Base-by-base conservation (phyloP, 2,888 invertebrate genomes). In the Drepanosiphum platanoidis region DNA sequence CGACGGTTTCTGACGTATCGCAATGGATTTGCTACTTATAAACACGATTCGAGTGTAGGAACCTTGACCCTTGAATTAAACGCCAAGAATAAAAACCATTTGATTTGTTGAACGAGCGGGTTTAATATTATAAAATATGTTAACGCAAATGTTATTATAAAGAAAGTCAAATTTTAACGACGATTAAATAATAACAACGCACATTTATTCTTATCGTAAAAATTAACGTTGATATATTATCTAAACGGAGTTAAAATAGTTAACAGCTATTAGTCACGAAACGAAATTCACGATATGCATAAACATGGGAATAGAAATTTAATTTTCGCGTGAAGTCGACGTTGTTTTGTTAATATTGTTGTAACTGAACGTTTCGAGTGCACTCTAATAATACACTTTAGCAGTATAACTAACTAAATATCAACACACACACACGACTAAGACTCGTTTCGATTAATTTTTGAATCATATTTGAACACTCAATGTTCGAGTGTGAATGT, bases 61-160 rank as follows among this genome's bases (percentile, higher is more conserved):
- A 61, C 36, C 58, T 61, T 77, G 77, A 77, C 77, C 61, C 22
- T n/a, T n/a, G 27, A 30, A 61, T 30, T 70, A 22, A n/a, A 36
- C 15, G 7, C n/a, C 3, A 70, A n/a, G 11, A n/a, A n/a, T 70
- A 75, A 75, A 61, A 77, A 39, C 36, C 27, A 0, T 77, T 77
- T 61, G 61, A 18, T 8, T 39, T 52, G 27, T 52, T 52, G 58
- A 75, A 34, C 34, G 52, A 52, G 13, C n/a, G 7, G n/a, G 46
- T 22, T 52, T 46, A 15, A 15, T n/a, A n/a, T n/a, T n/a, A n/a
- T n/a, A n/a, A n/a, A 46, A 52, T 39, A 74, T 22, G 18, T n/a
- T n/a, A n/a, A n/a, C n/a, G n/a, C n/a, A n/a, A 34, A 61, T 52
- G 52, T 46, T 22, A 52, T 22, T 32, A 32, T 46, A 46, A 52